Evolutionary conservation across 1,140 invertebrate species (phyloP).

Genomic region (Harpegnathos saltator): DNA sequence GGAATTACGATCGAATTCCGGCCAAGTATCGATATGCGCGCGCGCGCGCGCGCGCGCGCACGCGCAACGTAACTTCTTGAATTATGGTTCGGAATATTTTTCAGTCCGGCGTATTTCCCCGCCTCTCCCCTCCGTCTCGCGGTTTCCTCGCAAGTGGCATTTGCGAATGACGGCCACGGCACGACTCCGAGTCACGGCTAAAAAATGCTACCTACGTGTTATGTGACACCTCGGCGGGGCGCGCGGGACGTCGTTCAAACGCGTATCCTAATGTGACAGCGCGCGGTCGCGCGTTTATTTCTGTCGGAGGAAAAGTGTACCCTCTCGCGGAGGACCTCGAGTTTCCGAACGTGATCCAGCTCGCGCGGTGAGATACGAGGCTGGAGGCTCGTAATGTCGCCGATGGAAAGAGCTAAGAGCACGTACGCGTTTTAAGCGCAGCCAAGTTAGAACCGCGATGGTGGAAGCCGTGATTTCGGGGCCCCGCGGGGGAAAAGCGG

Average conservation of each 20-base stretch:
- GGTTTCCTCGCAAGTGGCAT: not conserved
- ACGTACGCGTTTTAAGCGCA: slow-evolving; percentile 64
- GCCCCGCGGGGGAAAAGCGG: slow-evolving; percentile 18
- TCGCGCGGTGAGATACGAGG: slow-evolving; percentile 47
- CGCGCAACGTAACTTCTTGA: not conserved
- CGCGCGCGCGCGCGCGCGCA: too few species aligned
- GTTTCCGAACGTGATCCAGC: slow-evolving; percentile 28
- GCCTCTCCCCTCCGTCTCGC: not conserved
- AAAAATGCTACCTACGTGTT: slow-evolving; percentile 15
- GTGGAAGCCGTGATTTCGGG: slow-evolving; percentile 62
- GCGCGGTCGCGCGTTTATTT: slow-evolving; percentile 23
- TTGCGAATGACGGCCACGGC: not conserved
- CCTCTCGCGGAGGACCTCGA: not conserved
- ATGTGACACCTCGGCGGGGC: not conserved
- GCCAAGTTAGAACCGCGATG: slow-evolving; percentile 65
- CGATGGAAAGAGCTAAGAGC: slow-evolving; percentile 60
- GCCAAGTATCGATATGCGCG: slow-evolving; percentile 23
- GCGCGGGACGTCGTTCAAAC: slow-evolving; percentile 10
- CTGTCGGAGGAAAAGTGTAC: slow-evolving; percentile 4
- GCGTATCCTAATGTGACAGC: slow-evolving; percentile 24
- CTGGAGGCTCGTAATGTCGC: slow-evolving; percentile 35
- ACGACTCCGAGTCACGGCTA: not conserved
- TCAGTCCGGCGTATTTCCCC: not conserved
- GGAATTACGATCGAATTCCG: slow-evolving; percentile 43
- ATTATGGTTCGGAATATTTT: slow-evolving; percentile 28